Conservation (phyloP, 2,113 vertebrate genomes). For the Scomber scombrus region DNA sequence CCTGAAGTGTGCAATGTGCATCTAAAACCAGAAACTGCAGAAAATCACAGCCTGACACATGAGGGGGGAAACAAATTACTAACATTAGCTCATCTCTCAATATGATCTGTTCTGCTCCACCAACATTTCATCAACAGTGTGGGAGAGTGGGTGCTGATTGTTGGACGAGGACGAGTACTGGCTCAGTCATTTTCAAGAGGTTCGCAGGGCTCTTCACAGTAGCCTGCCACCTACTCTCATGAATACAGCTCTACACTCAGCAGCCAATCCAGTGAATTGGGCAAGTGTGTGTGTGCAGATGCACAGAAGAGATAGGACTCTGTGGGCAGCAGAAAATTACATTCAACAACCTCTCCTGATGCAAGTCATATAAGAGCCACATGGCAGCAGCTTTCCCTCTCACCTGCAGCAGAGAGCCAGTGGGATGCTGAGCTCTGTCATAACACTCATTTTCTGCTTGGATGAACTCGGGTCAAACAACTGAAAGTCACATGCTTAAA, state of each 20-base stretch:
- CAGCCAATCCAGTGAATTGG: neutral
- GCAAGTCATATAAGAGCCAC: slow-evolving; percentile 2
- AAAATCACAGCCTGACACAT: neutral
- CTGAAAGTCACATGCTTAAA: slow-evolving; percentile 22
- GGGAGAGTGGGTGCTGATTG: slow-evolving; percentile 22
- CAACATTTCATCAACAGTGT: neutral
- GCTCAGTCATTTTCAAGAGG: slow-evolving; percentile 22
- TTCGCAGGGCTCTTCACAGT: neutral
- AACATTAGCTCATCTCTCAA: neutral
- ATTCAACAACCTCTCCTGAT: neutral
- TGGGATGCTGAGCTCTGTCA: neutral
- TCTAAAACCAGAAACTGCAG: neutral
- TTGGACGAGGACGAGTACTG: neutral
- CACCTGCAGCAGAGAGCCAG: slow-evolving; percentile 34
- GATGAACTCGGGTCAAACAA: neutral
- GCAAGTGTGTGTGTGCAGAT: neutral
- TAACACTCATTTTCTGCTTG: slow-evolving; percentile 21
- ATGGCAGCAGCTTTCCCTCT: slow-evolving; percentile 9
- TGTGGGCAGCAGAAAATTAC: slow-evolving; percentile 38
- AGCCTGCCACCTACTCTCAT: slow-evolving; percentile 30
- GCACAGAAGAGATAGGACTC: neutral
- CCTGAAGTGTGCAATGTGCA: neutral
- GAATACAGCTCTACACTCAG: slow-evolving; percentile 24
- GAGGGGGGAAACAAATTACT: neutral
- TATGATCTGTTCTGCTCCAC: neutral